Conservation (phyloP, 2,888 invertebrate species). For the Campoplex capitator region DNA sequence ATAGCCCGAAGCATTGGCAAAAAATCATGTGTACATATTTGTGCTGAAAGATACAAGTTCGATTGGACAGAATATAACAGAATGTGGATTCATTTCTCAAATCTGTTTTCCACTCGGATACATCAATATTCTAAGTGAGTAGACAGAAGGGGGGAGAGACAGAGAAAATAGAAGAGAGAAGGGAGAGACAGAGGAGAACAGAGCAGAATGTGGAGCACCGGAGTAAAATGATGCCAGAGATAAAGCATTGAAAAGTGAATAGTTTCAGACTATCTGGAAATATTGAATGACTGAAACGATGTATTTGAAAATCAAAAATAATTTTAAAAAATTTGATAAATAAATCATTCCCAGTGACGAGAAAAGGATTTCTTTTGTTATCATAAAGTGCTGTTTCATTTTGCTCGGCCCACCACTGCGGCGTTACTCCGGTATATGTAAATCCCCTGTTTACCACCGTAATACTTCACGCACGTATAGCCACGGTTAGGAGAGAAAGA, state of each 20-base stretch:
- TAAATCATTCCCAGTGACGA: too few species aligned
- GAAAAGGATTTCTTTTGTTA: too few species aligned
- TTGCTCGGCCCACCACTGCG: too few species aligned
- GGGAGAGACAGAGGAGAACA: too few species aligned
- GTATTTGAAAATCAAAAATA: too few species aligned
- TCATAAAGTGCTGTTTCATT: background rate
- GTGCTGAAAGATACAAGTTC: slow-evolving; percentile 1
- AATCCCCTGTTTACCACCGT: slow-evolving; percentile 4
- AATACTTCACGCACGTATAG: slow-evolving; percentile 1
- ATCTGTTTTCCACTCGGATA: slow-evolving; percentile 25
- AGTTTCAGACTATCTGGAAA: too few species aligned
- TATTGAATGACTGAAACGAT: too few species aligned
- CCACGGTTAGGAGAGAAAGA: background rate
- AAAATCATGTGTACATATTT: background rate
- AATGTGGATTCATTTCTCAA: slow-evolving; percentile 58
- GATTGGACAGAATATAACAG: background rate
- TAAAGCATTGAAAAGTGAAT: too few species aligned
- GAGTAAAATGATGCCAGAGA: too few species aligned
- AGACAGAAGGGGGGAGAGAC: background rate
- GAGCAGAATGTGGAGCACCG: too few species aligned
- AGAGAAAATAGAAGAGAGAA: background rate
- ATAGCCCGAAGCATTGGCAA: background rate
- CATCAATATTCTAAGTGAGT: slow-evolving; percentile 26
- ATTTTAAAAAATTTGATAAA: too few species aligned
- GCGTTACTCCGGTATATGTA: slow-evolving; percentile 2